Percentiles rank a stretch among this genome's conserved stretches.
phyloP scores from a whole-genome alignment of 2,888 invertebrate species.

The Bellardia bayeri region DNA sequence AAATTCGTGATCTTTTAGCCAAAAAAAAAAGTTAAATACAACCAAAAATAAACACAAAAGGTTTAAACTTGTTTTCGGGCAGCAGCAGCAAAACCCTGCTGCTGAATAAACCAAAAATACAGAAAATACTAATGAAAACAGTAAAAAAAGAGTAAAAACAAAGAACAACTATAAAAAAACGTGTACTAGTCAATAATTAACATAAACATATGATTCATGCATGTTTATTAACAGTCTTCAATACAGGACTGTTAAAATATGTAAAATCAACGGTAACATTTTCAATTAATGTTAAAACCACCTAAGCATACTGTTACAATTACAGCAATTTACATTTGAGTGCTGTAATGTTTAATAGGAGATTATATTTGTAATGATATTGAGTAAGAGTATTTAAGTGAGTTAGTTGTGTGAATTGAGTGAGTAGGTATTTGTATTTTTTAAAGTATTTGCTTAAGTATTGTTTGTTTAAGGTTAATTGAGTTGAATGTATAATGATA shows the following conservation, averaged over 20 bases:
- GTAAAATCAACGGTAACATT: not conserved
- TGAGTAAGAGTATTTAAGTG: not conserved
- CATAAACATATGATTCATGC: constrained; percentile 60
- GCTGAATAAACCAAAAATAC: constrained; percentile 30
- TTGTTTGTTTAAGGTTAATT: not conserved
- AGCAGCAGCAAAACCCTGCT: constrained; percentile 18
- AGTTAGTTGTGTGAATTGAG: not conserved
- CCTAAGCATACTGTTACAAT: not conserved
- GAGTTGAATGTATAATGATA: no score
- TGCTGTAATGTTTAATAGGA: not conserved
- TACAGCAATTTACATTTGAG: not conserved
- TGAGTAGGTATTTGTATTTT: not conserved
- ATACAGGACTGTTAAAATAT: not conserved
- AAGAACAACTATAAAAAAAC: constrained; percentile 13
- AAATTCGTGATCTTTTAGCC: constrained; percentile 66
- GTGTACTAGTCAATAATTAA: constrained; percentile 32
- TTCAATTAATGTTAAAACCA: not conserved
- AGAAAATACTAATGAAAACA: constrained; percentile 17
- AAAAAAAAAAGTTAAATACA: constrained; percentile 28
- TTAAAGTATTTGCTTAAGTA: not conserved
- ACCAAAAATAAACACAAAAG: constrained; percentile 2
- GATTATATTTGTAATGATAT: not conserved
- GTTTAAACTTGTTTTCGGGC: constrained; percentile 65
- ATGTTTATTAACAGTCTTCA: constrained; percentile 15
- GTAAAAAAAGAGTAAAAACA: constrained; percentile 14